phyloP scores from a whole-genome alignment of 2,797 vertebrate species.

The Acanthiza pusilla region DNA sequence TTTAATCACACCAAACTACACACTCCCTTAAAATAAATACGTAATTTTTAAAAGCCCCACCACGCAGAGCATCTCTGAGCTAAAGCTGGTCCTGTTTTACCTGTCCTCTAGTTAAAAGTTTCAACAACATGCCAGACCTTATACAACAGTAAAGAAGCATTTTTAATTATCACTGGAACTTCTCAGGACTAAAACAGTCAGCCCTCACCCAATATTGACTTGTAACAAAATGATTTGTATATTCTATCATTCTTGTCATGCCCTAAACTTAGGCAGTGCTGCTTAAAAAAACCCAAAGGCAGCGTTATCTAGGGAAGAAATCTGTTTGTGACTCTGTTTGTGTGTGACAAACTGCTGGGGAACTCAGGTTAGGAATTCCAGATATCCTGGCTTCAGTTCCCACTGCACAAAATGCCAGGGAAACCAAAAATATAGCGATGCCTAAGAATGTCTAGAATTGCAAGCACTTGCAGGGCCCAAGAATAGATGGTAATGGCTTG shows the following conservation, averaged over 20 bases:
- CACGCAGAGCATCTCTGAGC: background rate
- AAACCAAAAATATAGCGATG: background rate
- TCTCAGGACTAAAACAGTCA: background rate
- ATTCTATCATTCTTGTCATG: background rate
- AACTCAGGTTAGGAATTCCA: background rate
- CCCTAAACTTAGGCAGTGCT: background rate
- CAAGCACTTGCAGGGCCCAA: background rate
- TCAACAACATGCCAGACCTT: background rate
- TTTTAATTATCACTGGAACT: background rate
- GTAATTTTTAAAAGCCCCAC: background rate
- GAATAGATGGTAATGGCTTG: background rate
- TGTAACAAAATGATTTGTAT: background rate
- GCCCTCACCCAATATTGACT: background rate
- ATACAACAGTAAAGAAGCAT: background rate
- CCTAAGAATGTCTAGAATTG: background rate
- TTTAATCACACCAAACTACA: background rate
- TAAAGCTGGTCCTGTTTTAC: background rate
- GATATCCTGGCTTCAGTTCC: background rate
- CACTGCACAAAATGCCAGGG: background rate
- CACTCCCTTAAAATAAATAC: background rate
- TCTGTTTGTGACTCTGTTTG: accelerated
- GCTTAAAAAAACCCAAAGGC: background rate
- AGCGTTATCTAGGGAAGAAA: background rate
- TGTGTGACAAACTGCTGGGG: no score
- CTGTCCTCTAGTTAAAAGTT: background rate